Conservation (phyloP, 2,113 vertebrate species). For the Phalacrocorax brasilianus region DNA sequence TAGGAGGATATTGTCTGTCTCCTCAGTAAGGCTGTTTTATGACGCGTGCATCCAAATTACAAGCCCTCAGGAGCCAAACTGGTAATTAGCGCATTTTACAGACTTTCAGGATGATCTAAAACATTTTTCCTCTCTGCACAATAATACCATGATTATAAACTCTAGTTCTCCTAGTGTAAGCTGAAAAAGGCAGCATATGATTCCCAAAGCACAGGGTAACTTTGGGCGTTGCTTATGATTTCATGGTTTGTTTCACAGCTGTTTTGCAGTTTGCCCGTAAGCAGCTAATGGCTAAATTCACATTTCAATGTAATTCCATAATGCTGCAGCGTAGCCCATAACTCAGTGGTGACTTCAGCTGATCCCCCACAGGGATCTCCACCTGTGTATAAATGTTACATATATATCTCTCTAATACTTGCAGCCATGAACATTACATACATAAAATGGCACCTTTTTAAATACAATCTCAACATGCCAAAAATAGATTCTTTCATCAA, state of each 20-base stretch:
- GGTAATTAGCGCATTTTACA: not conserved
- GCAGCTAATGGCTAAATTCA: conserved; percentile 25
- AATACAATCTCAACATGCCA: conserved; percentile 40
- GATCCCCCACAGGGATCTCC: not conserved
- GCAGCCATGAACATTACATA: not conserved
- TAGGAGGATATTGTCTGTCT: not conserved
- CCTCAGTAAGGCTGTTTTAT: not conserved
- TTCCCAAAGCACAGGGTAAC: not conserved
- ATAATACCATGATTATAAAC: not conserved
- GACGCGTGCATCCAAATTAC: not conserved
- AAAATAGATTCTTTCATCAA: conserved; percentile 61
- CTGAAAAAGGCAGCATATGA: not conserved
- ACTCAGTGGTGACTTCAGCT: not conserved
- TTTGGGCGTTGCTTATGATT: not conserved
- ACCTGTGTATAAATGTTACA: not conserved
- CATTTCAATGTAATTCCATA: not conserved
- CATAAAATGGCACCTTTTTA: conserved; percentile 18
- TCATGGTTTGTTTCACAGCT: not conserved
- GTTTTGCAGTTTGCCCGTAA: not conserved
- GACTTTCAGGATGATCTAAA: not conserved
- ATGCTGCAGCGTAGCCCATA: not conserved
- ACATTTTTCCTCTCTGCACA: not conserved
- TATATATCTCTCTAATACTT: not conserved
- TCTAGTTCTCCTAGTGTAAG: not conserved
- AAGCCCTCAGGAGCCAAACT: not conserved